These are phyloP conservation scores for Aythya baeri DNA, from an alignment of 2,113 vertebrate genomes.

Conservation along the genomic window DNA sequence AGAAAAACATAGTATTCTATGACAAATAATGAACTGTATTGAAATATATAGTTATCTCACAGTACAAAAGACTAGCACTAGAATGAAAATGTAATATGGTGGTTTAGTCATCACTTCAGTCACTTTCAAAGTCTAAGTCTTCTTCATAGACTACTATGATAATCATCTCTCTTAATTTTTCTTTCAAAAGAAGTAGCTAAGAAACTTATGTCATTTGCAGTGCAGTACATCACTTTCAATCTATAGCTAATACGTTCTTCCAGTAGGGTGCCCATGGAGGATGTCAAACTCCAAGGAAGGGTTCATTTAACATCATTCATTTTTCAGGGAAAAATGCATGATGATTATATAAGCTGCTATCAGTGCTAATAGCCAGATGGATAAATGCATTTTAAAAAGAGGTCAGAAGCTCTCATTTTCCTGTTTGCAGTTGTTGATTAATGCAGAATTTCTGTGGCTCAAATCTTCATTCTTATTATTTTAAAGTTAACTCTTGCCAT, in stretches of 20 bases:
- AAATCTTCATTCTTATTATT: slow-evolving; percentile 29
- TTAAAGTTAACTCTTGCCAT: slow-evolving; percentile 23
- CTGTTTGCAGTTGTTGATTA: slow-evolving; percentile 20
- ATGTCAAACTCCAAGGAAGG: slow-evolving; percentile 37
- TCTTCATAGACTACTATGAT: slow-evolving; percentile 30
- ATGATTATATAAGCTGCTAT: slow-evolving; percentile 50
- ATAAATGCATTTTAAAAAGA: slow-evolving; percentile 56
- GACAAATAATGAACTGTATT: not conserved
- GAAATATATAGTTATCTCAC: not conserved
- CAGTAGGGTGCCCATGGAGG: slow-evolving; percentile 36
- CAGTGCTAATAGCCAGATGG: slow-evolving; percentile 55
- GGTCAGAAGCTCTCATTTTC: slow-evolving; percentile 42
- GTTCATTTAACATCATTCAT: slow-evolving; percentile 62
- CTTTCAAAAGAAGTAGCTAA: not conserved
- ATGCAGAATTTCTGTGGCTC: not conserved
- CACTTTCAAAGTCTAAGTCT: not conserved
- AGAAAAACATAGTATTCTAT: not conserved
- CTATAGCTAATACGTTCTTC: slow-evolving; percentile 10
- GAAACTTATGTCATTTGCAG: slow-evolving; percentile 18
- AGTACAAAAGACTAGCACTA: not conserved
- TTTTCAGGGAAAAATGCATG: slow-evolving; percentile 48
- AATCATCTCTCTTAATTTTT: slow-evolving; percentile 52
- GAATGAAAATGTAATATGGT: not conserved
- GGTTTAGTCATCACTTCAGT: not conserved
- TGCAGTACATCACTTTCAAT: slow-evolving; percentile 44